phyloP scores from a whole-genome alignment of 1,140 invertebrate species.

The Drosophila ohnishii region DNA sequence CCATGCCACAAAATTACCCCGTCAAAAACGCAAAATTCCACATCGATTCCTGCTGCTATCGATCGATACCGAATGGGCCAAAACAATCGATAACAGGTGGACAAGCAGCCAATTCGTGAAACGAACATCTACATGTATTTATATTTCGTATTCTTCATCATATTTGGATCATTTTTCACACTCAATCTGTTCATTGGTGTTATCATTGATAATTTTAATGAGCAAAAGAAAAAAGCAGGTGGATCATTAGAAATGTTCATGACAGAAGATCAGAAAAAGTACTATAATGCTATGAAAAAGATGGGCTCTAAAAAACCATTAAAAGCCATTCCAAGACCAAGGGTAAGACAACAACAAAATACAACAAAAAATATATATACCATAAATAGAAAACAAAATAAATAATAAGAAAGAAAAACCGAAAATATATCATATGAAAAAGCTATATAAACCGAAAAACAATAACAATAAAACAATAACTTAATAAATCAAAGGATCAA shows the following conservation, averaged over 20 bases:
- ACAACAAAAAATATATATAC: slow-evolving; percentile 41
- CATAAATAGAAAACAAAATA: slow-evolving; percentile 15
- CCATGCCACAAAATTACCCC: slow-evolving; percentile 51
- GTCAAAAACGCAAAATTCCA: slow-evolving; percentile 38
- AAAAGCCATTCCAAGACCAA: slow-evolving; percentile 98
- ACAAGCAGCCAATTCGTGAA: slow-evolving; percentile 96
- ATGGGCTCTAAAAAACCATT: slow-evolving; percentile 99
- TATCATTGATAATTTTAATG: slow-evolving; percentile 99
- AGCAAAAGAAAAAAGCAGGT: slow-evolving; percentile 99
- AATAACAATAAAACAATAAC: slow-evolving; percentile 17
- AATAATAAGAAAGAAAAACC: slow-evolving; percentile 20
- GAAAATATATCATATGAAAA: slow-evolving; percentile 18
- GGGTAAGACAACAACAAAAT: slow-evolving; percentile 86
- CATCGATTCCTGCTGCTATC: slow-evolving; percentile 42
- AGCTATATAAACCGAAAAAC: slow-evolving; percentile 15
- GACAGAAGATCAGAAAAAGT: slow-evolving; percentile 99
- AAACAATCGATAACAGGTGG: slow-evolving; percentile 85
- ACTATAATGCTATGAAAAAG: slow-evolving; percentile 99
- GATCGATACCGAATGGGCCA: slow-evolving; percentile 32
- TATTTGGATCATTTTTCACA: slow-evolving; percentile 98
- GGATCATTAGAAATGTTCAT: slow-evolving; percentile 99
- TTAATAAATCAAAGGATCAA: background rate
- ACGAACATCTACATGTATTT: slow-evolving; percentile 98
- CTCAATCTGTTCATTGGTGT: slow-evolving; percentile 99
- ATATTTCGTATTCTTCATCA: slow-evolving; percentile 99